Evolutionary conservation across 2,113 vertebrate species (phyloP), one percentile per base, ranked within the genome.

Genomic region (Zosterops pallidus): DNA sequence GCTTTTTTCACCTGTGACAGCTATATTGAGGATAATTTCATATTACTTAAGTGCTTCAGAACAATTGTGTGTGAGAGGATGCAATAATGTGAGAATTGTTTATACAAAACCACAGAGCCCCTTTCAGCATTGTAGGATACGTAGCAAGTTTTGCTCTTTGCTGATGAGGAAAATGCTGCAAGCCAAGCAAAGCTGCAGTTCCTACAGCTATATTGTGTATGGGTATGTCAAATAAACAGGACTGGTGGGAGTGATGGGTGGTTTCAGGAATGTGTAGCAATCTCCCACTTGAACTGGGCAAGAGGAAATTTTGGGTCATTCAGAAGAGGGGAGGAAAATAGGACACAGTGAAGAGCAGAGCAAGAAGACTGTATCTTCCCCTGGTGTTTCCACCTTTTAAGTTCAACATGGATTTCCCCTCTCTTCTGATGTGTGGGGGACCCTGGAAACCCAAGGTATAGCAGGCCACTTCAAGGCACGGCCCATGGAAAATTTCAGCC

Each of bases 41-140:
- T 93, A 74, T 70, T 90, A 63, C 83, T 96, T 96, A 97, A 96
- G 95, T 79, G 31, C 95, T 96, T 97, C 94, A 91, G 95, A 96
- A 95, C 90, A 93, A 93, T 94, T 94, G 94, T 77, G 74, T 94
- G 88, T 94, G 85, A 90, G 82, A 96, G 89, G 85, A 95, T 74
- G 78, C 78, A 96, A 83, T 92, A 97, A 94, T 84, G 94, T 95
- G 94, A 94, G 90, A 96, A 95, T 85, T 94, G 96, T 96, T 97
- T 91, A 92, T 89, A 95, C 83, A 94, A 96, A 97, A 92, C 47
- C 35, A 8, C 92, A 80, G 86, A 83, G 63, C 62, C 71, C 35
- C 89, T 94, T 96, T 97, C 96, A 95, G 83, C 76, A 78, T 78
- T 80, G 81, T 79, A 81, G 90, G 78, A 70, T 86, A 94, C 2